phyloP scores from a whole-genome alignment of 2,888 invertebrate genomes.

The Trissolcus japonicus region DNA sequence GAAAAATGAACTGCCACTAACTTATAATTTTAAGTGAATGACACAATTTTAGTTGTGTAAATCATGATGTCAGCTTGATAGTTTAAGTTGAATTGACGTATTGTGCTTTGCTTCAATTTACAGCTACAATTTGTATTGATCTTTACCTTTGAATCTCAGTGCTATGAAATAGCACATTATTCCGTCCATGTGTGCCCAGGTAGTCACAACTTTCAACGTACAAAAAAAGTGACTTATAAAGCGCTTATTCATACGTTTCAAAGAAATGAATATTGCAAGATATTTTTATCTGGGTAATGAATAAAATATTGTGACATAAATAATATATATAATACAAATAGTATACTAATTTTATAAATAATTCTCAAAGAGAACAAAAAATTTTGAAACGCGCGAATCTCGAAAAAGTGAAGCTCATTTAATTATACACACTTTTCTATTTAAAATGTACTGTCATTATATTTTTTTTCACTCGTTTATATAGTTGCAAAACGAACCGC shows the following conservation, averaged over 20 bases:
- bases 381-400: conserved; percentile 22
- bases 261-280: conserved; percentile 11
- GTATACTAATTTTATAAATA: conserved; percentile 5
- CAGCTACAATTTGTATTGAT: no score
- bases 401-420: neutral
- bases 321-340: neutral
- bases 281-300: conserved; percentile 37
- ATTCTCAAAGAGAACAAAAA: conserved; percentile 8
- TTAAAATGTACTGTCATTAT: no score
- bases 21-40: no score
- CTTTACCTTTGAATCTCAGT: conserved; percentile 3
- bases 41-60: no score
- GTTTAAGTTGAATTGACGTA: no score
- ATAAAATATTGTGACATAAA: neutral
- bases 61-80: no score
- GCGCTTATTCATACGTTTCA: conserved; percentile 33
- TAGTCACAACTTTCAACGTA: conserved; percentile 36
- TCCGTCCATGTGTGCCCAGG: conserved; percentile 53
- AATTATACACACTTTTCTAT: no score
- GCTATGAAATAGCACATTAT: conserved; percentile 48
- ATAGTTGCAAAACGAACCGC: neutral
- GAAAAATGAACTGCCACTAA: no score
- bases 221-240: conserved; percentile 46
- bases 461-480: conserved; percentile 6
- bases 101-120: no score